A percentile compares a stretch with the other conserved stretches of the same genome.
Conservation (phyloP, 2,888 invertebrate species). For the Caenorhabditis sp. region DNA sequence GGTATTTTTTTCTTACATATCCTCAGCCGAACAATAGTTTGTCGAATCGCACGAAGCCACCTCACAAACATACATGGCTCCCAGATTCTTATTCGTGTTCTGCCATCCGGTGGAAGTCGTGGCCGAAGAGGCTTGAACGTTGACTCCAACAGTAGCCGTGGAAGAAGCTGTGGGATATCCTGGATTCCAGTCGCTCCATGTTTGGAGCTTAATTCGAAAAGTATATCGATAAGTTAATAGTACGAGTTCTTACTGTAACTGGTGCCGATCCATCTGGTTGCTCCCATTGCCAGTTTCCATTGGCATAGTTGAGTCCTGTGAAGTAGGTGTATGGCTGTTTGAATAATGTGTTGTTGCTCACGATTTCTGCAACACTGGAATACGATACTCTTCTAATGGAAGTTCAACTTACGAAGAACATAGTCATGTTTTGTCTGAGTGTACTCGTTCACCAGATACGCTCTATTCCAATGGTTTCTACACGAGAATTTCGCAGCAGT, state of each 20-base stretch:
- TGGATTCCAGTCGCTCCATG: constrained; percentile 32
- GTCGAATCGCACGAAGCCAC: constrained; percentile 42
- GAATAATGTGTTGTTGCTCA: constrained; percentile 14
- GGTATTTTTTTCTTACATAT: neutral
- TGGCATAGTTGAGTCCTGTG: constrained; percentile 31
- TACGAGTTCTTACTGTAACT: neutral
- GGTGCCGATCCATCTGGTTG: constrained; percentile 31
- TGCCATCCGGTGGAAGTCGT: constrained; percentile 14
- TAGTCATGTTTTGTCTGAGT: constrained; percentile 39
- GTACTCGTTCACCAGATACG: constrained; percentile 40
- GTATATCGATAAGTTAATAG: neutral
- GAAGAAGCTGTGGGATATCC: constrained; percentile 22
- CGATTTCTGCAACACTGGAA: constrained; percentile 2
- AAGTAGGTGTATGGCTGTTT: constrained; percentile 28
- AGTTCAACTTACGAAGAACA: constrained; percentile 13
- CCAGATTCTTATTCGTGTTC: constrained; percentile 3
- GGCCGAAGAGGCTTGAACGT: constrained; percentile 8
- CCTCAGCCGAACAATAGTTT: constrained; percentile 37
- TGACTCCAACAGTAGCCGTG: constrained; percentile 10
- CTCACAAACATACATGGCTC: constrained; percentile 50
- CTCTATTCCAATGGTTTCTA: constrained; percentile 26
- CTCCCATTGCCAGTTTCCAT: constrained; percentile 41
- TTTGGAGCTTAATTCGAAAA: constrained; percentile 5
- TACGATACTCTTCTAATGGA: neutral
- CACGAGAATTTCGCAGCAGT: constrained; percentile 43